Conservation (phyloP, 2,888 invertebrate genomes). For the Apeira syringaria region DNA sequence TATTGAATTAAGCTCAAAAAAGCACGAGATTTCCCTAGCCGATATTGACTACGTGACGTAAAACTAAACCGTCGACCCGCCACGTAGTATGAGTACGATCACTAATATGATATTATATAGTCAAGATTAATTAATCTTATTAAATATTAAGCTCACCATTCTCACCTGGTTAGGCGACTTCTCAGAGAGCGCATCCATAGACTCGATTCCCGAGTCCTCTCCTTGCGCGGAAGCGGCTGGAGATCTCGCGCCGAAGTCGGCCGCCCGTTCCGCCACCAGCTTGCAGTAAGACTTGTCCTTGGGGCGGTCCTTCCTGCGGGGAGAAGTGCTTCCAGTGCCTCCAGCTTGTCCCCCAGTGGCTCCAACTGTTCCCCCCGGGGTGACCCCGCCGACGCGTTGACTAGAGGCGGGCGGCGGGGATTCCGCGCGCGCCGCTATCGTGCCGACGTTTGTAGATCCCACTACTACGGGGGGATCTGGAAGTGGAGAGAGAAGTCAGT, state of each 20-base stretch:
- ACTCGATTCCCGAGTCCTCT: conserved; percentile 96
- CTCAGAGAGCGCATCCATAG: conserved; percentile 96
- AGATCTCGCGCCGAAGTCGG: conserved; percentile 71
- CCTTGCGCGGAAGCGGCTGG: conserved; percentile 85
- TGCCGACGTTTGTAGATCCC: conserved; percentile 89
- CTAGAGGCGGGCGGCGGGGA: conserved; percentile 59
- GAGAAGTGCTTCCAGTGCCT: conserved; percentile 47
- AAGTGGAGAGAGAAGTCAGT: too few species aligned
- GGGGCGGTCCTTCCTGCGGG: conserved; percentile 65
- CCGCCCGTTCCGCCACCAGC: conserved; percentile 76
- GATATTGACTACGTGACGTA: too few species aligned
- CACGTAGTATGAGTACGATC: too few species aligned
- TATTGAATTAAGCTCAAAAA: too few species aligned
- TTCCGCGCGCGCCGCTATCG: conserved; percentile 71
- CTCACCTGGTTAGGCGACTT: conserved; percentile 93
- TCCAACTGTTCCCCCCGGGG: background rate
- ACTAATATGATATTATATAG: too few species aligned
- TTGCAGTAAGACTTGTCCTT: conserved; percentile 84
- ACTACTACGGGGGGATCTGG: conserved; percentile 64
- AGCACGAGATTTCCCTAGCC: too few species aligned
- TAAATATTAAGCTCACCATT: too few species aligned
- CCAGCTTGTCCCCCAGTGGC: conserved; percentile 12
- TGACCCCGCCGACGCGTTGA: conserved; percentile 22
- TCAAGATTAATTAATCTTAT: too few species aligned
- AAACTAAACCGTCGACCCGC: too few species aligned